Percentiles rank a stretch among this genome's conserved stretches.
phyloP scores from a whole-genome alignment of 2,113 vertebrate species.

The Carettochelys insculpta region DNA sequence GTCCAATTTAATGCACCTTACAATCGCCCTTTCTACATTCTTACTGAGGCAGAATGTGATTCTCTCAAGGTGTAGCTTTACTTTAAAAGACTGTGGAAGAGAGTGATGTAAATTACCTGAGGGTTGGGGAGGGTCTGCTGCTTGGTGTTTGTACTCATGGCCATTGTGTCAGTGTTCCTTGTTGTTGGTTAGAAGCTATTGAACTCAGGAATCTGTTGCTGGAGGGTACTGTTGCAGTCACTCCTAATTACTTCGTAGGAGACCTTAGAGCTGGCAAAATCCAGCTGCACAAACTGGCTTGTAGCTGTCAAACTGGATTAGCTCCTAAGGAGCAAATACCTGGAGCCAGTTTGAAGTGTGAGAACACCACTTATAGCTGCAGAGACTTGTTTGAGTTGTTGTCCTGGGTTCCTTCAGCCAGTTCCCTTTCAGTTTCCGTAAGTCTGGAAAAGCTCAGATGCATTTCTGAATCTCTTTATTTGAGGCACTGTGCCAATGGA shows the following conservation, averaged over 20 bases:
- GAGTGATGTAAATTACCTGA: slow-evolving; percentile 39
- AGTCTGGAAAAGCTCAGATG: not conserved
- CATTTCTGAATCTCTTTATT: not conserved
- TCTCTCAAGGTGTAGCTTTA: not conserved
- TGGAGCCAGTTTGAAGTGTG: not conserved
- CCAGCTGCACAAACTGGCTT: not conserved
- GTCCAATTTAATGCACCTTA: slow-evolving; percentile 18
- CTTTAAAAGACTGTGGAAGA: slow-evolving; percentile 14
- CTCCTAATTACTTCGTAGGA: slow-evolving; percentile 7
- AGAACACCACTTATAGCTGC: not conserved
- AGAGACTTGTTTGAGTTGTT: not conserved
- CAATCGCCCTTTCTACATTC: not conserved
- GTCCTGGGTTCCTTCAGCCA: not conserved
- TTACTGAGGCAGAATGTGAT: slow-evolving; percentile 12
- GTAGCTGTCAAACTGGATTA: not conserved
- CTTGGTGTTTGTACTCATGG: not conserved
- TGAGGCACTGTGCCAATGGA: not conserved
- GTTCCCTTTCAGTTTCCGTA: not conserved
- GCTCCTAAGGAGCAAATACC: slow-evolving; percentile 1
- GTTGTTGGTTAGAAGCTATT: slow-evolving; percentile 18
- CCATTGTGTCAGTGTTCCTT: not conserved
- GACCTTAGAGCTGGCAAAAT: not conserved
- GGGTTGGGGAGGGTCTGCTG: not conserved
- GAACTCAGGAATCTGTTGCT: not conserved
- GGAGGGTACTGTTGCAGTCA: not conserved